Evolutionary conservation across 2,888 invertebrate genomes (phyloP).

Genomic region (Dasypogon diadema): DNA sequence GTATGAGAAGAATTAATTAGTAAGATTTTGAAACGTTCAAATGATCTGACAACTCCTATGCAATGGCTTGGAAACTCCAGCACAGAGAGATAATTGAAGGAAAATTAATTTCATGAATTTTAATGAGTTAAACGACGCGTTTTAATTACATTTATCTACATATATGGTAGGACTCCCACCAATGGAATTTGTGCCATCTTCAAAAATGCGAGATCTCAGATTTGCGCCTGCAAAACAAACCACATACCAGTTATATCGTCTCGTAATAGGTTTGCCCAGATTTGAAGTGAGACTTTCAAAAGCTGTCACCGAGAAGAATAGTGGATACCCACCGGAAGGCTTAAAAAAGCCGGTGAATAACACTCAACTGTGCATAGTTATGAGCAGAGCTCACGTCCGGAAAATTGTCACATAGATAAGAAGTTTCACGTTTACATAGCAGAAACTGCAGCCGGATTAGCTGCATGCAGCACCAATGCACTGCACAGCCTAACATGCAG

Average conservation of each 20-base stretch:
- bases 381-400: constrained; percentile 10
- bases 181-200: constrained; percentile 10
- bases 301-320: neutral
- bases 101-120: too few species aligned
- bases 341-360: constrained; percentile 3
- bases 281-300: constrained; percentile 31
- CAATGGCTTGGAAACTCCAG: too few species aligned
- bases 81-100: too few species aligned
- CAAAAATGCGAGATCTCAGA: neutral
- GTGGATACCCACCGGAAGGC: constrained; percentile 11
- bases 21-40: too few species aligned
- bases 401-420: constrained; percentile 33
- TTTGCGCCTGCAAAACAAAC: too few species aligned
- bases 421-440: neutral
- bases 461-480: neutral
- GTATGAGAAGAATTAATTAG: too few species aligned
- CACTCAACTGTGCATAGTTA: neutral
- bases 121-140: too few species aligned
- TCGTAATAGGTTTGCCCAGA: constrained; percentile 20
- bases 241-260: too few species aligned
- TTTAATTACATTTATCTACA: too few species aligned
- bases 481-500: neutral
- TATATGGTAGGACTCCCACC: too few species aligned
- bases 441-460: constrained; percentile 1
- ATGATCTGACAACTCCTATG: too few species aligned